Conservation (phyloP, 2,113 vertebrate species). For the Pipra filicauda region DNA sequence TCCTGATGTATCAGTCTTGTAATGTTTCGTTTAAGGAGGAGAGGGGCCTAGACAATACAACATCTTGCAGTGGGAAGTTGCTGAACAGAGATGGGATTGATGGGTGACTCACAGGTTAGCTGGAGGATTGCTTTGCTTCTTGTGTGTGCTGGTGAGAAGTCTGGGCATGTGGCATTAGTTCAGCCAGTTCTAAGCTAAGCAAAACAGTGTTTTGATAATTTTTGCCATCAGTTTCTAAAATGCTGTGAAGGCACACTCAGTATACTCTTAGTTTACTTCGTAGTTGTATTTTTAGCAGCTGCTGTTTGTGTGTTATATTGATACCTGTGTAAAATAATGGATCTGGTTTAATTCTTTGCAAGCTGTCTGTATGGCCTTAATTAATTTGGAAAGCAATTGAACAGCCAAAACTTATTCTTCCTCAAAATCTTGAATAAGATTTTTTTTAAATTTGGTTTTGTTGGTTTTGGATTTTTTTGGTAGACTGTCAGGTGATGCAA, state of each 20-base stretch:
- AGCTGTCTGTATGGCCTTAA: neutral
- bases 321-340: neutral
- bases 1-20: neutral
- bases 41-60: neutral
- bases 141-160: neutral
- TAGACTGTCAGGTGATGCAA: neutral
- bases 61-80: neutral
- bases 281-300: neutral
- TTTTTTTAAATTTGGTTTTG: neutral
- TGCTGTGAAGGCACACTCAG: fast-evolving
- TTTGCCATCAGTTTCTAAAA: neutral
- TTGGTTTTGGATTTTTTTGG: neutral
- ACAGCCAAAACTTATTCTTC: neutral
- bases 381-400: neutral
- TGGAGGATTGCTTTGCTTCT: neutral
- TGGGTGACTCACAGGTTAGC: neutral
- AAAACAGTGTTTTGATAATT: neutral
- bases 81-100: neutral
- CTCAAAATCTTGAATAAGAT: neutral
- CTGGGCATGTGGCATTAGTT: neutral
- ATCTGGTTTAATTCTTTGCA: neutral
- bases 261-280: neutral
- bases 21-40: neutral
- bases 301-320: neutral
- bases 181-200: neutral